Base-by-base conservation (phyloP, 1,140 invertebrate genomes). In the Melitaea cinxia region DNA sequence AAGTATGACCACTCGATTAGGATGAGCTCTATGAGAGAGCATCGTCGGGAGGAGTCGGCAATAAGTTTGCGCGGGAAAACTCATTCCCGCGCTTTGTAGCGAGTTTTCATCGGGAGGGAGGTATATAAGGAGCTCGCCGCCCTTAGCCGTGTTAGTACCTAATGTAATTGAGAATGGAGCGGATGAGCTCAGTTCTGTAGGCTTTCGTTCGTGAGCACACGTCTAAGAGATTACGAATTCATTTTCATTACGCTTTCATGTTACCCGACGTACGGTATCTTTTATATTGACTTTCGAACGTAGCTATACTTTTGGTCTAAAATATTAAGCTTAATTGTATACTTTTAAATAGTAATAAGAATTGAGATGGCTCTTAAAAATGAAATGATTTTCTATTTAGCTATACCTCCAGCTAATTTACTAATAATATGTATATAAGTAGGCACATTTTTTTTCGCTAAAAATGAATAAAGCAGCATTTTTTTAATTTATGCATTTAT, bases 51-150 rank as follows among this genome's bases (percentile, higher is more conserved):
- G 54, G 35, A 47, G 53, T 39, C 61, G 30, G 77, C 72, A 70
- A 83, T 81, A 83, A 84, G 80, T 87, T 85, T 89, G 65, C 82
- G 82, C 80, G 83, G 73, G 82, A 85, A 89, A 89, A 82, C 68
- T 82, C 83, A 78, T 85, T 88, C 80, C 82, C 82, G 83, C 83
- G 83, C 80, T 85, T 85, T 82, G 83, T 74, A 82, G 64, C 70
- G 78, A 78, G 77, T 79, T 81, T 82, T 70, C 75, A 69, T 57
- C 63, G 62, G 67, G 60, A 65, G 69, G 66, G 70, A 70, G 62
- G 69, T 82, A 82, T 68, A 82, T 78, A 78, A 70, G 63, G 57
- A 59, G 42, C 24, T 19, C 54, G 52, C 54, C 75, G 35, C 75
- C 60, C 69, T 57, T 61, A 49, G 50, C 65, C 47, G 62, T 50